phyloP scores from a whole-genome alignment of 2,113 vertebrate species.

The Ameiurus melas region DNA sequence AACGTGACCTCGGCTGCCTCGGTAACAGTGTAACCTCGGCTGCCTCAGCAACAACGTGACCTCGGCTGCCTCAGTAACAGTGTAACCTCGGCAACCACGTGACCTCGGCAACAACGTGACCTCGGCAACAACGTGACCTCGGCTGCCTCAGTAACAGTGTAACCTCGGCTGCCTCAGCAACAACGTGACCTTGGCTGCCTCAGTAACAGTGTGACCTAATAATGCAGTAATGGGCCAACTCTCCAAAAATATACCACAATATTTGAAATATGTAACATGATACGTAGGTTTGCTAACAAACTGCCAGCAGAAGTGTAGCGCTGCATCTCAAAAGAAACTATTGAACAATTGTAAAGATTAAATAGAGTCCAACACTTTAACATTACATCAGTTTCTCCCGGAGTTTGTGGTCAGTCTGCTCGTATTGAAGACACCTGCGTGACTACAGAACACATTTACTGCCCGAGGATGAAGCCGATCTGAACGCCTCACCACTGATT shows the following conservation, averaged over 20 bases:
- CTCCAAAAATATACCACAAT: too few relatives aligned
- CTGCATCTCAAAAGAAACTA: background rate
- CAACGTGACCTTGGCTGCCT: background rate
- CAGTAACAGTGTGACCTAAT: background rate
- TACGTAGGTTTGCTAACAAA: background rate
- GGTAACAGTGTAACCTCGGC: background rate
- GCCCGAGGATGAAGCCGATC: background rate
- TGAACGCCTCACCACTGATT: background rate
- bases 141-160: background rate
- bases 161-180: background rate
- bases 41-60: background rate
- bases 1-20: background rate
- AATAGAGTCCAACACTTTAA: too few relatives aligned
- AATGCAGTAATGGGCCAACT: background rate
- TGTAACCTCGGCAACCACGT: background rate
- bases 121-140: background rate
- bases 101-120: background rate
- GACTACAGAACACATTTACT: background rate
- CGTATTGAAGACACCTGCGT: background rate
- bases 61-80: too few relatives aligned
- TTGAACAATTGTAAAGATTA: background rate
- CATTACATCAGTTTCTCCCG: too few relatives aligned
- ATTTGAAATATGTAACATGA: background rate
- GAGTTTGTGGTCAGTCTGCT: too few relatives aligned
- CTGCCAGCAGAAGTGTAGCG: background rate